Evolutionary conservation across 2,888 invertebrate genomes (phyloP).

Genomic region (Ochropacha duplaris): DNA sequence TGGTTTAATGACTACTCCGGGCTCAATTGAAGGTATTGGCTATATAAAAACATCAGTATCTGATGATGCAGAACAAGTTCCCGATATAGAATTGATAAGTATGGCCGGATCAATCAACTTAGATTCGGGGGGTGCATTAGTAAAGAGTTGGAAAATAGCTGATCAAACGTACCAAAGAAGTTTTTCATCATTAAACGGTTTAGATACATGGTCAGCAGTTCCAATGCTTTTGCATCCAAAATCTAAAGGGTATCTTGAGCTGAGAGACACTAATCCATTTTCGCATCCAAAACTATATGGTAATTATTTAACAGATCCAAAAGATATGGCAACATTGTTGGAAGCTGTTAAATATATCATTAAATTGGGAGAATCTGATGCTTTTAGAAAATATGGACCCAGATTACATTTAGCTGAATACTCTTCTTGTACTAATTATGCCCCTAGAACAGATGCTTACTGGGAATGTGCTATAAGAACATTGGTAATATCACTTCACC

Average conservation of each 20-base stretch:
- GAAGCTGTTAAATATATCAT: constrained; percentile 85
- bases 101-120: constrained; percentile 85
- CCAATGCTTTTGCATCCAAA: constrained; percentile 89
- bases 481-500: constrained; percentile 81
- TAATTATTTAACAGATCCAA: constrained; percentile 88
- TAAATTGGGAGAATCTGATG: constrained; percentile 80
- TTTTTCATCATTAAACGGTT: constrained; percentile 78
- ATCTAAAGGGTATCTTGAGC: constrained; percentile 87
- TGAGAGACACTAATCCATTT: constrained; percentile 88
- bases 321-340: constrained; percentile 83
- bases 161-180: constrained; percentile 82
- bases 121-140: constrained; percentile 80
- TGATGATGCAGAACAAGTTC: constrained; percentile 78
- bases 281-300: constrained; percentile 90
- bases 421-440: constrained; percentile 76
- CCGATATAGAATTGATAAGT: constrained; percentile 86
- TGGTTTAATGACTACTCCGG: constrained; percentile 83
- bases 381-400: constrained; percentile 83
- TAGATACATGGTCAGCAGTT: constrained; percentile 85
- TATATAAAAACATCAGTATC: constrained; percentile 84
- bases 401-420: constrained; percentile 76
- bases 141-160: constrained; percentile 81
- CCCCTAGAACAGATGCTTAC: constrained; percentile 84
- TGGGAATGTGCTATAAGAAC: constrained; percentile 87
- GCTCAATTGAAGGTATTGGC: constrained; percentile 86